Conservation (phyloP, 2,888 invertebrate species). For the Argynnis bischoffii region DNA sequence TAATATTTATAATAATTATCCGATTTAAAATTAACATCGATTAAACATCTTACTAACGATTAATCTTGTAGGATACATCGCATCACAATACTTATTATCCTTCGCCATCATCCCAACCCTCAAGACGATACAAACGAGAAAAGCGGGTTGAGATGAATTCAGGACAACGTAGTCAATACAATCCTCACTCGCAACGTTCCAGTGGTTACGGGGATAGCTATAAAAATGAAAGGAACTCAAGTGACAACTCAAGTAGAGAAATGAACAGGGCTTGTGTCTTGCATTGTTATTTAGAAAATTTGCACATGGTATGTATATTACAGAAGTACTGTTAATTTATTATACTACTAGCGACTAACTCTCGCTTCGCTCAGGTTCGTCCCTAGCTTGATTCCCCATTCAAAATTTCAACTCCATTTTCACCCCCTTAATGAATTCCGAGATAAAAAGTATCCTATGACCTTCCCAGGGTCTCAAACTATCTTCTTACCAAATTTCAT, state of each 20-base stretch:
- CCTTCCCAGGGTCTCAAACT: too few species aligned
- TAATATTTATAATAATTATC: not conserved
- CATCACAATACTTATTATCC: slow-evolving; percentile 31
- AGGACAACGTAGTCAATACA: slow-evolving; percentile 73
- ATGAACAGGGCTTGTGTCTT: slow-evolving; percentile 79
- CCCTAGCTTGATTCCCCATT: too few species aligned
- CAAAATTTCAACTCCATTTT: too few species aligned
- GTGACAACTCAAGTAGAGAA: slow-evolving; percentile 55
- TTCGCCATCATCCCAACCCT: slow-evolving; percentile 22
- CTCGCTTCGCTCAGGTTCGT: too few species aligned
- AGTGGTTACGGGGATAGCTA: slow-evolving; percentile 50
- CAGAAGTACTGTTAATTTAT: too few species aligned
- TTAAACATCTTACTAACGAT: not conserved
- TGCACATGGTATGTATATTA: slow-evolving; percentile 83
- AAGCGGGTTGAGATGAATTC: slow-evolving; percentile 61
- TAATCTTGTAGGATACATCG: not conserved
- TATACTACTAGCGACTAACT: too few species aligned
- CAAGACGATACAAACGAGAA: slow-evolving; percentile 62
- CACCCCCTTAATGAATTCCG: too few species aligned
- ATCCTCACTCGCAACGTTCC: slow-evolving; percentile 60
- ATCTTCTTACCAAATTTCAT: too few species aligned
- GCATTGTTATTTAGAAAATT: slow-evolving; percentile 87
- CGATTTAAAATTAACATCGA: too few species aligned
- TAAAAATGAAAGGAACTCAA: slow-evolving; percentile 53
- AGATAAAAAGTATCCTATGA: too few species aligned